Evolutionary conservation across 2,888 invertebrate species (phyloP), one percentile per base, ranked within the genome.

Genomic region (Eupithecia abbreviata): DNA sequence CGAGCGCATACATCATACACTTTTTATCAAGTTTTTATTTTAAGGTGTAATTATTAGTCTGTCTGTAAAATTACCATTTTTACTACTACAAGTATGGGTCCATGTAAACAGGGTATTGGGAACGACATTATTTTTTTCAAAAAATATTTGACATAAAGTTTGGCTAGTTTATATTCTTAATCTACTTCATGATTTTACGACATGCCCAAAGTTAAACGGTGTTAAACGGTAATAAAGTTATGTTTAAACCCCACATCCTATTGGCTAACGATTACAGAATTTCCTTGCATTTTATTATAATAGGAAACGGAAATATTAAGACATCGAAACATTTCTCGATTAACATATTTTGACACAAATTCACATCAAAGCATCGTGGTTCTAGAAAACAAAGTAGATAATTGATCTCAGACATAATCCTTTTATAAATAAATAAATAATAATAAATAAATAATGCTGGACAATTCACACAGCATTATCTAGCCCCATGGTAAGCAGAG

Each of bases 11-110:
- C 66, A 51, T 55, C 49, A 66, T 66, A 30, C 47, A 18, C 49
- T 66, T 41, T 62, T 18, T 72, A 62, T 81, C 79, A 77, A 74
- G 71, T 65, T 72, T 71, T 82, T 70, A 75, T 51, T 69, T 30
- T 2, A 45, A 15, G 47, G 10, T 49, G 18, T 68, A 68, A 68
- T 43, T 68, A 69, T 18, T 43, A 68, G 45, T 45, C 9, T 10
- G 43, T 18, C 58, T 30, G 30, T 30, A 30, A 30, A 30, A 30
- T 30, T 30, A 30, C 30, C 30, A 30, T 30, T 30, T 30, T 30
- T 30, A 30, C 30, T 30, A 30, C 30, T 30, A 30, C 30, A 30
- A 30, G 30, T 30, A 30, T 30, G 1, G 30, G 30, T 30, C 30
- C 30, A 30, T 30, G 30, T 30, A 30, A 30, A 30, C 30, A 30